Evolutionary conservation across 2,888 invertebrate genomes (phyloP), one percentile per base, ranked within the genome.

Genomic region (Myopa tessellatipennis): DNA sequence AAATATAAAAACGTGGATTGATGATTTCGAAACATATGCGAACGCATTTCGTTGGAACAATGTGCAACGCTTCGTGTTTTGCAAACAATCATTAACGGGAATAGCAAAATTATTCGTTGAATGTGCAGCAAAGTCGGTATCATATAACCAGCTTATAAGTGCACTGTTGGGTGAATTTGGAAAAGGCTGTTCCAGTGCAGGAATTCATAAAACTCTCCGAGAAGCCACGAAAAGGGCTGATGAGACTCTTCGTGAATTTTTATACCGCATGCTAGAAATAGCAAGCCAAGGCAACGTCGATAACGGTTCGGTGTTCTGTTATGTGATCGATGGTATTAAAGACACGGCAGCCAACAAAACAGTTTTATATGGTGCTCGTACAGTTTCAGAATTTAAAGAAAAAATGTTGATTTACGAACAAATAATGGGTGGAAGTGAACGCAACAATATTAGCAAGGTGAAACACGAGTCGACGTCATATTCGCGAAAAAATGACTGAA

Each of bases 351-450:
- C 18, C 16, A 58, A 58, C 58, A 58, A 58, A 4, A 3, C 58
- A 18, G 4, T 58, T 58, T 58, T 58, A 58, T 58, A 58, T 58
- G 58, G 58, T 58, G 58, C 58, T 6, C 58, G 58, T 16, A 58
- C 58, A 58, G 58, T 58, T 58, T 16, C 58, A 16, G 58, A 58
- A n/a, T 58, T 58, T 58, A 58, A 58, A 58, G 58, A 58, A 6
- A 58, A 58, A 26, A 26, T 26, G 26, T 26, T 26, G 26, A 26
- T 26, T 26, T 26, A 26, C 26, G 26, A 26, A 26, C 26, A 26
- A 26, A 26, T 26, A 26, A 26, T 1, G 26, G 2, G 26, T 26
- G 26, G 26, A 26, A 26, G 26, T 26, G 26, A 26, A 26, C 26
- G 2, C 26, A 26, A 26, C 26, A 74, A 4, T 26, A 16, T 16